These are phyloP conservation scores for Luperina testacea DNA, from an alignment of 2,888 invertebrate species.

Conservation along the genomic window DNA sequence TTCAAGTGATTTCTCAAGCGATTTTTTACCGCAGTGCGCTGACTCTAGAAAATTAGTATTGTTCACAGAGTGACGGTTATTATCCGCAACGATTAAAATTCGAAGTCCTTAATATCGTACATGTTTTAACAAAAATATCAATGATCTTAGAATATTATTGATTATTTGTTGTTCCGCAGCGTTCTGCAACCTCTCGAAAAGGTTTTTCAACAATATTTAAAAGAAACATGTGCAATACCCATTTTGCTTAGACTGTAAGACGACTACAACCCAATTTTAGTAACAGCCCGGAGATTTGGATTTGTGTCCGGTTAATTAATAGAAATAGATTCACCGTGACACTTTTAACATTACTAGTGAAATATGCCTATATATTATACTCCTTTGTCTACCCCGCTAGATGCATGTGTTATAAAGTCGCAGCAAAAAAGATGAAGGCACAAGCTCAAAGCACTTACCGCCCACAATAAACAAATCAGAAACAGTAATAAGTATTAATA, in stretches of 20 bases:
- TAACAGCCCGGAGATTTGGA: neutral
- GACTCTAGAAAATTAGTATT: too few relatives aligned
- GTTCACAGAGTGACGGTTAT: too few relatives aligned
- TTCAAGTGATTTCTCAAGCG: too few relatives aligned
- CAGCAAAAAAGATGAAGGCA: neutral
- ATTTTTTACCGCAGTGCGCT: too few relatives aligned
- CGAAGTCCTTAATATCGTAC: too few relatives aligned
- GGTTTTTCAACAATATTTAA: neutral
- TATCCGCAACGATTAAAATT: too few relatives aligned
- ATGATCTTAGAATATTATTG: neutral
- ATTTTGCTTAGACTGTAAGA: neutral
- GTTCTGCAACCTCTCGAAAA: neutral
- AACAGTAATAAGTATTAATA: slow-evolving; percentile 16
- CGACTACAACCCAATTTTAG: neutral
- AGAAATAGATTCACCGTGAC: neutral
- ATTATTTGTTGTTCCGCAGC: neutral
- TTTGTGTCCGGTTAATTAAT: too few relatives aligned
- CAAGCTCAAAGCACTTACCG: neutral
- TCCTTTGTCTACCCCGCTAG: neutral
- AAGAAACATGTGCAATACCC: neutral
- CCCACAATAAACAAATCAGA: neutral
- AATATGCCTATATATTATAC: neutral
- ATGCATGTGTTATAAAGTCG: neutral
- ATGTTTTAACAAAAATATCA: too few relatives aligned
- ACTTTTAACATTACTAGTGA: too few relatives aligned